phyloP scores from a whole-genome alignment of 37 sponge, comb jelly and placozoan genomes.

The Oscarella lobularis region DNA sequence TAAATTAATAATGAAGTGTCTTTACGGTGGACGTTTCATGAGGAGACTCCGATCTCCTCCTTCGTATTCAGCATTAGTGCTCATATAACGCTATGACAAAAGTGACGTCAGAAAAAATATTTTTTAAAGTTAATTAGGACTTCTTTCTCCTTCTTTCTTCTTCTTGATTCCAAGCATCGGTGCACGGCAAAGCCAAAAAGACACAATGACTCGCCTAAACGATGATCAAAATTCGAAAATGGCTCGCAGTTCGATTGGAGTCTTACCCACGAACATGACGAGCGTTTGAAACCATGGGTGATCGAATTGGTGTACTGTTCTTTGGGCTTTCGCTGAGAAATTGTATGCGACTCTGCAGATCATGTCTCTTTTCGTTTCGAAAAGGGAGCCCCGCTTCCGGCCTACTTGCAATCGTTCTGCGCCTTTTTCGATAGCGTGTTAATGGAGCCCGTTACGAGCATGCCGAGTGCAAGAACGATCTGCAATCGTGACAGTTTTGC shows the following conservation, averaged over 20 bases:
- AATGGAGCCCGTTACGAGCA: slow-evolving; percentile 21
- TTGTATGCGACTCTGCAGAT: slow-evolving; percentile 3
- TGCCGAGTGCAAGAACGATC: slow-evolving; percentile 11
- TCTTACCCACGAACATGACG: slow-evolving; percentile 18
- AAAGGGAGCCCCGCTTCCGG: not conserved
- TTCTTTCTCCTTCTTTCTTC: too few relatives aligned
- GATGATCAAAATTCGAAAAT: too few relatives aligned
- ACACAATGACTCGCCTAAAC: slow-evolving; percentile 18
- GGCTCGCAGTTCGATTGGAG: too few relatives aligned
- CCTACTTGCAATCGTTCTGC: slow-evolving; percentile 13
- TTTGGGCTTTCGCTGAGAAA: not conserved
- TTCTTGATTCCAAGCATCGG: too few relatives aligned
- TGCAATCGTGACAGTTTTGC: not conserved
- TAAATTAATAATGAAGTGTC: not conserved
- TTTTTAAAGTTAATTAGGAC: too few relatives aligned
- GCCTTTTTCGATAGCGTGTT: slow-evolving; percentile 28
- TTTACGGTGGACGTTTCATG: too few relatives aligned
- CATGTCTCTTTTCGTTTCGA: too few relatives aligned
- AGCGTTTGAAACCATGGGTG: slow-evolving; percentile 33
- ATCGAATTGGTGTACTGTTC: slow-evolving; percentile 12
- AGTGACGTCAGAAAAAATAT: too few relatives aligned
- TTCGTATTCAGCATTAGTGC: too few relatives aligned
- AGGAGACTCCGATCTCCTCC: too few relatives aligned
- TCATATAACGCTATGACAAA: too few relatives aligned
- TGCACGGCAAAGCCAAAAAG: slow-evolving; percentile 21